Conservation (phyloP, 1,140 invertebrate species). For the Ridgeia piscesae region DNA sequence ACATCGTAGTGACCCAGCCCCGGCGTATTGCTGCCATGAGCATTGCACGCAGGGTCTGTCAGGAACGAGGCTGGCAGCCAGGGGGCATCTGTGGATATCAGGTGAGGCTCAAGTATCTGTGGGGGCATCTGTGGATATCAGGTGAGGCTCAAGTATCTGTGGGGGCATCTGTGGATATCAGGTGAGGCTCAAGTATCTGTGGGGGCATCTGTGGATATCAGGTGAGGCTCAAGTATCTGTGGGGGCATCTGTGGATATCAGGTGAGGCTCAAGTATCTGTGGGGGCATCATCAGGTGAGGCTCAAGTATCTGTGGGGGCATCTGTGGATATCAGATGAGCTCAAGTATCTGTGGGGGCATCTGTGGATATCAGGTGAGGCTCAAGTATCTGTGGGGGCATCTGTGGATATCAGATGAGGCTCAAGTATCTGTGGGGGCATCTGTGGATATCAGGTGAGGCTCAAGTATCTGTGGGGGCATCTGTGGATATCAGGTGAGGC, state of each 20-base stretch:
- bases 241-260: too few relatives aligned
- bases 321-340: constrained; percentile 57
- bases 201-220: too few relatives aligned
- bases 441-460: too few relatives aligned
- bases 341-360: neutral
- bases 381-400: too few relatives aligned
- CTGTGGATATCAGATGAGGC: too few relatives aligned
- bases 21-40: constrained; percentile 56
- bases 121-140: neutral
- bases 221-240: too few relatives aligned
- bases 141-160: too few relatives aligned
- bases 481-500: neutral
- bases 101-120: neutral
- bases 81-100: constrained; percentile 31
- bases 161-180: too few relatives aligned
- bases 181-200: too few relatives aligned
- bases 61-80: constrained; percentile 48
- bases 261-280: constrained; percentile 30
- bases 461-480: neutral
- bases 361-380: too few relatives aligned
- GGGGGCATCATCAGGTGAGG: constrained; percentile 54
- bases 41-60: constrained; percentile 52
- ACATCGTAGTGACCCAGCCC: constrained; percentile 58
- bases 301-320: constrained; percentile 48
- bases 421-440: too few relatives aligned